These are phyloP conservation scores for Rhogogaster chlorosoma DNA, from an alignment of 2,888 invertebrate genomes.

Conservation along the genomic window DNA sequence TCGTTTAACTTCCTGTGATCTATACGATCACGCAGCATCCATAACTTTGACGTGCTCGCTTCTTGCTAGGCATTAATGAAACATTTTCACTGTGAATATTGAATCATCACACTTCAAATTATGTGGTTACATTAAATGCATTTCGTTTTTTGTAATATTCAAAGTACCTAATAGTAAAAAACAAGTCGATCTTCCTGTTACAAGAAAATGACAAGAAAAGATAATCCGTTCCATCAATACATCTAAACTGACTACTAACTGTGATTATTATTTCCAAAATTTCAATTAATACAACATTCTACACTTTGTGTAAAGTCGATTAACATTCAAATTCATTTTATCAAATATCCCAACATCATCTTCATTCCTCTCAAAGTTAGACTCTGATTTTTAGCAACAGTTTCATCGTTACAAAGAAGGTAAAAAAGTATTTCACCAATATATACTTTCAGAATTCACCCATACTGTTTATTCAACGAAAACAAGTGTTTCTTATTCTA, in stretches of 20 bases:
- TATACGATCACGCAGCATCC: constrained; percentile 35
- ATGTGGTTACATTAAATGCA: background rate
- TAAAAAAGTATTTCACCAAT: background rate
- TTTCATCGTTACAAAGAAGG: background rate
- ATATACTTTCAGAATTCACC: background rate
- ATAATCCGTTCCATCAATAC: background rate
- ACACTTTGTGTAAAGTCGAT: background rate
- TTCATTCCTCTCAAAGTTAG: background rate
- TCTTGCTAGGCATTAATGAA: constrained; percentile 10
- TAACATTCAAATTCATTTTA: background rate
- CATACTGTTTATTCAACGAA: background rate
- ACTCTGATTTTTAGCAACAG: constrained; percentile 3
- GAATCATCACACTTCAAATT: background rate
- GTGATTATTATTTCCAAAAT: background rate
- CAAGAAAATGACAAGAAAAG: background rate
- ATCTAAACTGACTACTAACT: background rate
- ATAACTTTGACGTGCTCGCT: background rate
- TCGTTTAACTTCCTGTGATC: background rate
- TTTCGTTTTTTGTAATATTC: background rate
- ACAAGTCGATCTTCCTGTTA: background rate
- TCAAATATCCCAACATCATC: background rate
- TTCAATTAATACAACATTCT: background rate
- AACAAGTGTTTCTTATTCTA: background rate
- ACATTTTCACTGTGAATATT: constrained; percentile 12
- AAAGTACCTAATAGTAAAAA: background rate